Conservation (phyloP, 2,797 vertebrate genomes). For the Cryptoprocta ferox region DNA sequence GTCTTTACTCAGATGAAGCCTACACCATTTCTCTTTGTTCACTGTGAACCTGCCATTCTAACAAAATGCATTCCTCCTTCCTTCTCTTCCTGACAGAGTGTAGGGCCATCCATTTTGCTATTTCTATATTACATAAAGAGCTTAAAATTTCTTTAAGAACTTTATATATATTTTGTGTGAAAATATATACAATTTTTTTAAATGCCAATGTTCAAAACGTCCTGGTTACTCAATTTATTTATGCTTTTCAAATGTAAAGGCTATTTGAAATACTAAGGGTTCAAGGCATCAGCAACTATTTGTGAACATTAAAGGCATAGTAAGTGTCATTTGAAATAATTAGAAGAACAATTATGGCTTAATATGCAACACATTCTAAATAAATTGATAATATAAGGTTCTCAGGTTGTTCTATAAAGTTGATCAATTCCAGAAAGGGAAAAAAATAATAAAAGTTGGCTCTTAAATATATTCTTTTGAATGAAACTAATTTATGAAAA, state of each 20-base stretch:
- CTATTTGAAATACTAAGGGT: slow-evolving; percentile 50
- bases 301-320: slow-evolving; percentile 67
- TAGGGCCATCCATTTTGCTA: background rate
- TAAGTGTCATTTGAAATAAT: slow-evolving; percentile 56
- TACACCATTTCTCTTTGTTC: background rate
- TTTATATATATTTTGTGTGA: background rate
- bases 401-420: slow-evolving; percentile 67
- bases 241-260: slow-evolving; percentile 45
- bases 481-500: slow-evolving; percentile 10
- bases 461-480: slow-evolving; percentile 48
- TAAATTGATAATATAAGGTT: slow-evolving; percentile 76
- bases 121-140: background rate
- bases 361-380: slow-evolving; percentile 78
- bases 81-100: background rate
- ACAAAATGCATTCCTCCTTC: background rate
- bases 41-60: background rate
- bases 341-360: slow-evolving; percentile 65
- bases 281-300: slow-evolving; percentile 56
- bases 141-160: background rate
- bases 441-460: slow-evolving; percentile 71
- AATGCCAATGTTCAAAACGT: slow-evolving; percentile 52
- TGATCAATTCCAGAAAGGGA: slow-evolving; percentile 32
- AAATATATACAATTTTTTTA: background rate
- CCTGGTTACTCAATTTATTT: background rate
- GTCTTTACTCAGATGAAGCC: background rate